phyloP scores from a whole-genome alignment of 2,888 invertebrate genomes.

The Tanytarsus gracilentus region DNA sequence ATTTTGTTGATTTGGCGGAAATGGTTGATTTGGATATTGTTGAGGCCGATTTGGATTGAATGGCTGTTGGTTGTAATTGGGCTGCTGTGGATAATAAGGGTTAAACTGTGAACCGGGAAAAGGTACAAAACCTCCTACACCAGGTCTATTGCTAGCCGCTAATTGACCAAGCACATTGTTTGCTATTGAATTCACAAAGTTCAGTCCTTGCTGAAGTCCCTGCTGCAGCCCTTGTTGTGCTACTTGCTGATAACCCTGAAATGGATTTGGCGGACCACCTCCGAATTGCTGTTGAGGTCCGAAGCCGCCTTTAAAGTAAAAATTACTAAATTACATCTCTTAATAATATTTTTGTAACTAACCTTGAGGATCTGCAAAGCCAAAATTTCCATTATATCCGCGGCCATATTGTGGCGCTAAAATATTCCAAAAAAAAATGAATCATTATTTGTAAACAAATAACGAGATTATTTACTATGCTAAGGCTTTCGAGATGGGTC shows the following conservation, averaged over 20 bases:
- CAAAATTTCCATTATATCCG: not conserved
- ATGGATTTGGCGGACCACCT: too few relatives aligned
- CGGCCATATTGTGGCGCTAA: constrained; percentile 12
- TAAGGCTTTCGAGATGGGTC: too few relatives aligned
- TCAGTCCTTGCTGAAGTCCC: constrained; percentile 2
- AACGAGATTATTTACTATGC: too few relatives aligned
- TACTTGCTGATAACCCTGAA: not conserved
- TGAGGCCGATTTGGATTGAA: not conserved
- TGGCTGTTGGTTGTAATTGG: not conserved
- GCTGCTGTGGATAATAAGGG: not conserved
- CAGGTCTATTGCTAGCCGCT: constrained; percentile 33
- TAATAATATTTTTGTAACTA: too few relatives aligned
- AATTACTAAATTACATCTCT: too few relatives aligned
- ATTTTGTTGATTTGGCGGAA: too few relatives aligned
- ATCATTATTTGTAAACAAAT: too few relatives aligned
- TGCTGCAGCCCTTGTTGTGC: not conserved
- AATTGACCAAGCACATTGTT: constrained; percentile 3
- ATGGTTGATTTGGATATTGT: not conserved
- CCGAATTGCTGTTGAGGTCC: too few relatives aligned
- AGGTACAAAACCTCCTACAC: constrained; percentile 35
- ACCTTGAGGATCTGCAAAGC: not conserved
- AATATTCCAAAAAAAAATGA: constrained; percentile 1
- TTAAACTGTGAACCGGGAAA: not conserved
- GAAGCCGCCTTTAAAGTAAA: too few relatives aligned
- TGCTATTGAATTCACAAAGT: constrained; percentile 8